Percentiles rank a stretch among this genome's conserved stretches.
Conservation (phyloP, 1,140 invertebrate genomes). For the Lordiphosa mommai region DNA sequence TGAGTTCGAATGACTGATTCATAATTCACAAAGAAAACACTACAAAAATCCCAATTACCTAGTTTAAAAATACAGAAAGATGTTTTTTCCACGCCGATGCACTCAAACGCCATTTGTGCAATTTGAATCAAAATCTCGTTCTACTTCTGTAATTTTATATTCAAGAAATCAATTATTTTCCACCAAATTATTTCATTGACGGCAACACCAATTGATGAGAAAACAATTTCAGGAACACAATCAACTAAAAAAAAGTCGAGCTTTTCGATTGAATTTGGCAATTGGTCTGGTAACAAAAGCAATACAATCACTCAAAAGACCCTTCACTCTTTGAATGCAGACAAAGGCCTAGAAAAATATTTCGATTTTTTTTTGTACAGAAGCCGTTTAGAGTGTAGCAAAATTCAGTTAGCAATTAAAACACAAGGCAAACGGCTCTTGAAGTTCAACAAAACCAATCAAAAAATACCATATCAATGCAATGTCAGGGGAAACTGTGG, state of each 20-base stretch:
- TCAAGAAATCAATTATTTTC: too few relatives aligned
- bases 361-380: constrained; percentile 6
- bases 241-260: constrained; percentile 9
- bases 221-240: constrained; percentile 10
- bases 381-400: constrained; percentile 9
- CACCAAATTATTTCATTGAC: too few relatives aligned
- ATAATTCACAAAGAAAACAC: too few relatives aligned
- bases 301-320: constrained; percentile 32
- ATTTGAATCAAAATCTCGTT: too few relatives aligned
- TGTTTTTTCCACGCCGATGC: too few relatives aligned
- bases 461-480: constrained; percentile 66
- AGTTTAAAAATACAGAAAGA: too few relatives aligned
- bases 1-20: too few relatives aligned
- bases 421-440: constrained; percentile 45
- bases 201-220: too few relatives aligned
- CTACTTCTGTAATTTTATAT: too few relatives aligned
- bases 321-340: constrained; percentile 19
- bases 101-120: too few relatives aligned
- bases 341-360: constrained; percentile 62
- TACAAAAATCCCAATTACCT: too few relatives aligned
- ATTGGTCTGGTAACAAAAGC: constrained; percentile 1
- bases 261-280: constrained; percentile 35
- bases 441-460: constrained; percentile 63
- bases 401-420: constrained; percentile 62
- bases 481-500: constrained; percentile 12